phyloP scores from a whole-genome alignment of 2,888 invertebrate genomes.

The Dorcus hopei region DNA sequence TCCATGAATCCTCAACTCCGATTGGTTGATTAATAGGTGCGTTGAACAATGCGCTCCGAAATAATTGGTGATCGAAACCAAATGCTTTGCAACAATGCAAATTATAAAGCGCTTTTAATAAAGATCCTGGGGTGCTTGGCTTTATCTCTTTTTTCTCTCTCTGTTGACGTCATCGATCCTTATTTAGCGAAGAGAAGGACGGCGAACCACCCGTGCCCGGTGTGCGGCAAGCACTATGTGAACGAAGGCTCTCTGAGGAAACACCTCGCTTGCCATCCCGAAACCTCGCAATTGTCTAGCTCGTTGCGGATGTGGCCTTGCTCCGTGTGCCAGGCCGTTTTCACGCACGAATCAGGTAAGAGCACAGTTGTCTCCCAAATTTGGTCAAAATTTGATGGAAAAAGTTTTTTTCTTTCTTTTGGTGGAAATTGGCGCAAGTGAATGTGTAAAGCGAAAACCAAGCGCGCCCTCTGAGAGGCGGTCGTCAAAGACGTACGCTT shows the following conservation, averaged over 20 bases:
- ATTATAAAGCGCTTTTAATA: conserved; percentile 25
- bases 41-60: no score
- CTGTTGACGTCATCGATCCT: conserved; percentile 69
- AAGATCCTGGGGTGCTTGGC: conserved; percentile 50
- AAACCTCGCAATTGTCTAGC: conserved; percentile 67
- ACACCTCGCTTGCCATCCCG: conserved; percentile 91
- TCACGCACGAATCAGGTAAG: conserved; percentile 90
- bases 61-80: background rate
- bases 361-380: background rate
- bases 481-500: background rate
- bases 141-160: conserved; percentile 56
- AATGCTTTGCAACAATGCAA: background rate
- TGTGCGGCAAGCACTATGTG: conserved; percentile 93
- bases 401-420: background rate
- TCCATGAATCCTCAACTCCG: no score
- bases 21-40: no score
- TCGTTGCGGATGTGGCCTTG: conserved; percentile 95
- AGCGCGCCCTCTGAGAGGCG: no score
- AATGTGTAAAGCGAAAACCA: no score
- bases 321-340: conserved; percentile 92
- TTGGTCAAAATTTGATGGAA: background rate
- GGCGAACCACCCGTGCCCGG: conserved; percentile 92
- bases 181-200: conserved; percentile 91
- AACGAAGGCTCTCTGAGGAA: conserved; percentile 91
- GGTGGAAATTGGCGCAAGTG: no score